Evolutionary conservation across 2,797 vertebrate species (phyloP).

Genomic region (Ctenopoma multispine): DNA sequence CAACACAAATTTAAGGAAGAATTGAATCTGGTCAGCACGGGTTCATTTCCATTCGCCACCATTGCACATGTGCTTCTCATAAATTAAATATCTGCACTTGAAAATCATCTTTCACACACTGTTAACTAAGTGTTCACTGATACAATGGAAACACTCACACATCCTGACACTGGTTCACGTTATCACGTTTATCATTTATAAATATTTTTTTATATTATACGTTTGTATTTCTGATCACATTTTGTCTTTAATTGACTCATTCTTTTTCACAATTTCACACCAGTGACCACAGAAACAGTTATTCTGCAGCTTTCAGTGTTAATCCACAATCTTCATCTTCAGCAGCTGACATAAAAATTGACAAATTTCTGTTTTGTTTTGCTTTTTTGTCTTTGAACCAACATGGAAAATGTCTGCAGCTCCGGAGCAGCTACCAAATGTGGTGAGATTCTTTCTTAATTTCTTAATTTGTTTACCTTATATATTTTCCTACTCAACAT

Average conservation of each 20-base stretch:
- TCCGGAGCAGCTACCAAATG: too few species aligned
- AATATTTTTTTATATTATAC: neutral
- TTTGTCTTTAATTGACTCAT: neutral
- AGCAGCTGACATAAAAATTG: neutral
- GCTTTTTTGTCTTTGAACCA: too few species aligned
- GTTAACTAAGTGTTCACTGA: neutral
- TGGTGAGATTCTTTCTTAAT: too few species aligned
- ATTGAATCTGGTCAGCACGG: constrained; percentile 23
- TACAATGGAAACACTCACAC: constrained; percentile 1
- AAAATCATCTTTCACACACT: constrained; percentile 14
- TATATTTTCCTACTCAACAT: too few species aligned
- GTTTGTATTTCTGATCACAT: neutral
- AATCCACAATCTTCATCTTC: neutral
- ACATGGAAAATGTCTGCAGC: too few species aligned
- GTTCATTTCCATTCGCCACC: constrained; percentile 8
- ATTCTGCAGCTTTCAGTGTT: neutral
- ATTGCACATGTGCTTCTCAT: neutral
- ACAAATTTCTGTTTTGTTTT: constrained; percentile 12
- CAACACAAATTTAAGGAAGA: neutral
- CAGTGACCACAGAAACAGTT: neutral
- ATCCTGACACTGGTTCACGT: neutral
- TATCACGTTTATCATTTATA: neutral
- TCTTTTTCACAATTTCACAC: neutral
- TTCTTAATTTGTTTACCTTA: too few species aligned
- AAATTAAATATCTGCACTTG: constrained; percentile 6